Base-by-base conservation (phyloP, 2,113 vertebrate genomes). In the Atherinomorus stipes region DNA sequence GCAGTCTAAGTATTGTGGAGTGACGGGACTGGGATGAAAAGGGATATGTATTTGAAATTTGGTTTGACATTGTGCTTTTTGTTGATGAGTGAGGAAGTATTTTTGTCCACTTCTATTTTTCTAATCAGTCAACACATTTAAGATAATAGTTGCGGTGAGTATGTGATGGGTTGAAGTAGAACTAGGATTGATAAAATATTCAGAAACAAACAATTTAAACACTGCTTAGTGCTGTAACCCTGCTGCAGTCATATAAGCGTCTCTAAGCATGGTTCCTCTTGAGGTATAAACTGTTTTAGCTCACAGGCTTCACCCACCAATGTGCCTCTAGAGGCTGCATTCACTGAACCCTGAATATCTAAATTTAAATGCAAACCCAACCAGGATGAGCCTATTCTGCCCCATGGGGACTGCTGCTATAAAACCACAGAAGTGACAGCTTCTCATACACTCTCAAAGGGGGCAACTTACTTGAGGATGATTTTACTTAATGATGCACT, bases 291-390 rank as follows among this genome's bases (percentile, higher is more conserved):
- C 42, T 49, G 44, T 68, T 67, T 25, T 40, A 51, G 68, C 81
- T 78, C 50, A 75, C 78, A 45, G 71, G 44, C 45, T 69, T 76
- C 49, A 6, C 63, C 47, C 60, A n/a, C 74, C 76, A 70, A 77
- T 22, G 1, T 60, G 56, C 40, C 64, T 66, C 74, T 61, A 49
- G 50, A 70, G 72, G 76, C 64, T 37, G 72, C 0, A 61, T 71
- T 54, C 26, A 31, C 44, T 51, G 18, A 85, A 78, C 60, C 69
- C 62, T 77, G 59, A 73, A 78, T 60, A 76, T 71, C 60, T 70
- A 21, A 56, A 82, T 76, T 75, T 77, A 54, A 66, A 75, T 72
- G 70, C 73, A 51, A 74, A 72, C 64, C 74, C 58, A 40, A 83
- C 53, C 45, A 13, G 51, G 66, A 57, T 66, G 26, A 78, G 70